These are phyloP conservation scores for Poeciliopsis occidentalis DNA, from an alignment of 2,113 vertebrate genomes.

Conservation along the genomic window DNA sequence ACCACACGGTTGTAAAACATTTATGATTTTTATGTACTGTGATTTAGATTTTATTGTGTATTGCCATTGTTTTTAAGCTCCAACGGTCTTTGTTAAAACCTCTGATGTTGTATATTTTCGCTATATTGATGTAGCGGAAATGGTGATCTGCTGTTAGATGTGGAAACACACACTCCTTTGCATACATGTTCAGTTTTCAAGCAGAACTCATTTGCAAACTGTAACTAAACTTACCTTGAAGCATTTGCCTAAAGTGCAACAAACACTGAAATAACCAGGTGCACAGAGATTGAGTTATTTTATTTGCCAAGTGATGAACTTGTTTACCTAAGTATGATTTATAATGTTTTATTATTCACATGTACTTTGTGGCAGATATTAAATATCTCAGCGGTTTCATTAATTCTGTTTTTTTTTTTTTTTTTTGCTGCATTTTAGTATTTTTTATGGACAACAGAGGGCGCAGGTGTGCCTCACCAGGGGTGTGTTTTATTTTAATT, in stretches of 20 bases:
- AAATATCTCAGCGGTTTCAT: not conserved
- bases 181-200: not conserved
- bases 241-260: constrained; percentile 10
- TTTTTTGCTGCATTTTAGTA: no score
- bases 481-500: not conserved
- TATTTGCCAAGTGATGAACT: not conserved
- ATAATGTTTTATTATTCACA: not conserved
- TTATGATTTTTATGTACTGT: not conserved
- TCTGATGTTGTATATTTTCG: not conserved
- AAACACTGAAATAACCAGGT: not conserved
- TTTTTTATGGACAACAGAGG: no score
- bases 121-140: not conserved
- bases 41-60: not conserved
- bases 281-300: not conserved
- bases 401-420: not conserved
- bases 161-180: constrained; percentile 16
- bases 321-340: not conserved
- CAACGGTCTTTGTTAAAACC: not conserved
- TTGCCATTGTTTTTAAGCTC: not conserved
- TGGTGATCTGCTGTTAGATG: not conserved
- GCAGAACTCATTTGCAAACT: not conserved
- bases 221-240: not conserved
- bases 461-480: not conserved
- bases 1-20: not conserved
- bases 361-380: not conserved